Evolutionary conservation across 2,888 invertebrate genomes (phyloP).

Genomic region (Lepidocyrtinus sp.): DNA sequence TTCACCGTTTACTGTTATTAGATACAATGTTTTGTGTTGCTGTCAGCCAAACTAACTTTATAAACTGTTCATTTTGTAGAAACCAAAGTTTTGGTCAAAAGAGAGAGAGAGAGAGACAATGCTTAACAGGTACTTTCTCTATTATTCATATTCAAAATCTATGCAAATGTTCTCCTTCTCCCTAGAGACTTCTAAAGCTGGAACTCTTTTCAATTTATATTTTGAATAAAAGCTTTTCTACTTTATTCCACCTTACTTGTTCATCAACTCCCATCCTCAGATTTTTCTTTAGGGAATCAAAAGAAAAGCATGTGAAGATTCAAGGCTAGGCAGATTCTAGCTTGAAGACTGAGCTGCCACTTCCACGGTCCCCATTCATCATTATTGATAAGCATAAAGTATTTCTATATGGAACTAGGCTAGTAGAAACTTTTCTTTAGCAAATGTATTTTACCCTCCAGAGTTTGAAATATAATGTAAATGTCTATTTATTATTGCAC

Average conservation of each 20-base stretch:
- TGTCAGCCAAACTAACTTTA: too few relatives aligned
- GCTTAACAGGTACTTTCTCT: too few relatives aligned
- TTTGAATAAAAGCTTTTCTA: conserved; percentile 14
- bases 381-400: conserved; percentile 13
- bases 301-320: background rate
- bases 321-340: background rate
- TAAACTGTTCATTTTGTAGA: too few relatives aligned
- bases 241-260: background rate
- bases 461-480: too few relatives aligned
- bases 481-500: background rate
- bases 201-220: background rate
- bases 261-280: background rate
- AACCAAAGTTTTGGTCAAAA: too few relatives aligned
- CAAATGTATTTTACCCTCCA: too few relatives aligned
- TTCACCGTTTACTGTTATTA: too few relatives aligned
- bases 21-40: too few relatives aligned
- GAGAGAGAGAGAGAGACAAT: too few relatives aligned
- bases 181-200: background rate
- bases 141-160: background rate
- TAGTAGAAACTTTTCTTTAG: too few relatives aligned
- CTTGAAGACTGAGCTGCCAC: conserved; percentile 40
- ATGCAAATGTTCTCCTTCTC: background rate
- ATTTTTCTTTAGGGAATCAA: conserved; percentile 8
- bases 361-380: conserved; percentile 45
- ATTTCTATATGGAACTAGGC: too few relatives aligned